These are phyloP conservation scores for Turritopsis rubra DNA, from an alignment of 30 jellyfish, hydroid and myxozoan species.

Conservation along the genomic window DNA sequence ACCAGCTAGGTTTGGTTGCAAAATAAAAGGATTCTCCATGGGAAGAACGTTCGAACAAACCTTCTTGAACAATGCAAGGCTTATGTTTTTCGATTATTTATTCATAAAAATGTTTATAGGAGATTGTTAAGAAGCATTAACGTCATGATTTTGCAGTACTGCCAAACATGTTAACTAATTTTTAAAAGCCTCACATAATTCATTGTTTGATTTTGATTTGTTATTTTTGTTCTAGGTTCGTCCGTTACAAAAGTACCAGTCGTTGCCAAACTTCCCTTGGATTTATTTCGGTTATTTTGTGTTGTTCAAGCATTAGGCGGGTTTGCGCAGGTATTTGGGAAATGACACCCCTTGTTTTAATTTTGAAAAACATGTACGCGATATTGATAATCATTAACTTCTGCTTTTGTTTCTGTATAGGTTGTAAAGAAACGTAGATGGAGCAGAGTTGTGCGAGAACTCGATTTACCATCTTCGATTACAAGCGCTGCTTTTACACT, in stretches of 20 bases:
- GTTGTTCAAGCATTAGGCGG: constrained; percentile 13
- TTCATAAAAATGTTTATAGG: no score
- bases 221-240: background rate
- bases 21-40: no score
- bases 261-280: constrained; percentile 10
- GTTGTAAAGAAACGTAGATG: background rate
- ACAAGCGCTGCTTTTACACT: constrained; percentile 23
- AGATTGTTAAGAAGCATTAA: no score
- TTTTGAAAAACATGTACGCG: background rate
- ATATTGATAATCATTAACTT: background rate
- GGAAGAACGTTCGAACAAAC: no score
- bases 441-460: constrained; percentile 23
- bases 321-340: constrained; percentile 4
- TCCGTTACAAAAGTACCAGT: constrained; percentile 11
- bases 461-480: constrained; percentile 15
- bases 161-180: no score
- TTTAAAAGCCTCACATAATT: background rate
- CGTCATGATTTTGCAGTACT: no score
- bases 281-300: constrained; percentile 11
- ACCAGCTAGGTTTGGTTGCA: no score
- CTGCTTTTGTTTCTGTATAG: background rate
- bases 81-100: no score
- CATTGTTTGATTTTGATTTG: background rate
- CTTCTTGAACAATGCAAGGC: no score
- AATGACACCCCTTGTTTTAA: background rate